Conservation (phyloP, 2,888 invertebrate species). For the Melieria picta region DNA sequence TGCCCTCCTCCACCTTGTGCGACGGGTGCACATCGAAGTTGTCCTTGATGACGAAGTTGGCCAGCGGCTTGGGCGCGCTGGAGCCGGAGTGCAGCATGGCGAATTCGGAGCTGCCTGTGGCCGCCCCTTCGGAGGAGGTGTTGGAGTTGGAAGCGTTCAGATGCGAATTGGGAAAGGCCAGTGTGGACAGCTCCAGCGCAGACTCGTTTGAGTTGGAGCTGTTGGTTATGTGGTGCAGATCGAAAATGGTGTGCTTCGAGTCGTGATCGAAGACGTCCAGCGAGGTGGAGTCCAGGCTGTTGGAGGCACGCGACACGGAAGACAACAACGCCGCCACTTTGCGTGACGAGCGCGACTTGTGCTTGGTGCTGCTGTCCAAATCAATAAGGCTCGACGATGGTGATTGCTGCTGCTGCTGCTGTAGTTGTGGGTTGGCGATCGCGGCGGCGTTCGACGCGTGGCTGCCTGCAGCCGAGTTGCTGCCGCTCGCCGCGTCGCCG, state of each 20-base stretch:
- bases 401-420: conserved; percentile 38
- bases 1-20: conserved; percentile 65
- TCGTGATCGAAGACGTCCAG: conserved; percentile 64
- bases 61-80: conserved; percentile 59
- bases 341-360: conserved; percentile 57
- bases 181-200: conserved; percentile 57
- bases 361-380: conserved; percentile 60
- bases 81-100: conserved; percentile 48
- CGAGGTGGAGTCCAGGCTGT: conserved; percentile 55
- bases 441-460: conserved; percentile 35
- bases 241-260: conserved; percentile 63
- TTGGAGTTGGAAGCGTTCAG: conserved; percentile 64
- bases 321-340: conserved; percentile 50
- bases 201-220: conserved; percentile 62
- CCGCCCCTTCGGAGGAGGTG: conserved; percentile 63
- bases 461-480: conserved; percentile 29
- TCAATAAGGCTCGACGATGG: conserved; percentile 55
- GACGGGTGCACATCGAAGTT: conserved; percentile 65
- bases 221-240: conserved; percentile 60
- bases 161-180: conserved; percentile 62
- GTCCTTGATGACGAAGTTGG: conserved; percentile 62
- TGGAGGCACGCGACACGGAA: conserved; percentile 60
- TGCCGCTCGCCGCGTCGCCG: conserved; percentile 37
- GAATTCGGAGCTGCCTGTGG: conserved; percentile 57
- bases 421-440: conserved; percentile 35